Conservation (phyloP, 2,113 vertebrate genomes). For the Heteronetta atricapilla region DNA sequence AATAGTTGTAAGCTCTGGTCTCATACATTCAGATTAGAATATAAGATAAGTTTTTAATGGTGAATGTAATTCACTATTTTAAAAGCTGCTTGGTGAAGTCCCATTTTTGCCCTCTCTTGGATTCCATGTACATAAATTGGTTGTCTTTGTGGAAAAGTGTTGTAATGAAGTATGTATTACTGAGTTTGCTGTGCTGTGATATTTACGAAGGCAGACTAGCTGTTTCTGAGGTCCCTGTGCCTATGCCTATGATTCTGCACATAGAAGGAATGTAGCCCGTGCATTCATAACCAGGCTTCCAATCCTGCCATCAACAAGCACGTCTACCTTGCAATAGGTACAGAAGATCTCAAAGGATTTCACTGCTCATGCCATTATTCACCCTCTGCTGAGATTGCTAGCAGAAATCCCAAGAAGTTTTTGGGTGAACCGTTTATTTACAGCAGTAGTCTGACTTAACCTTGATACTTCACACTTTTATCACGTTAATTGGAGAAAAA, state of each 20-base stretch:
- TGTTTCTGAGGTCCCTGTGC: neutral
- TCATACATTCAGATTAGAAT: neutral
- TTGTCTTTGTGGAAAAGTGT: neutral
- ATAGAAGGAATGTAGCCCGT: neutral
- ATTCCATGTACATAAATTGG: neutral
- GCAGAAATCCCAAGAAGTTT: neutral
- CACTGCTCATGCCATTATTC: neutral
- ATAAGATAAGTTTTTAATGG: neutral
- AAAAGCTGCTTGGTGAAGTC: neutral
- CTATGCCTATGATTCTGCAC: neutral
- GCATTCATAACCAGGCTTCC: neutral
- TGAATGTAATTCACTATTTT: neutral
- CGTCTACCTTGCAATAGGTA: neutral
- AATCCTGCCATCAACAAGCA: neutral
- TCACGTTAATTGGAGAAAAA: neutral
- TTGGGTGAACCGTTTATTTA: neutral
- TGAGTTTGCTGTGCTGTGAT: neutral
- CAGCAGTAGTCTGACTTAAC: neutral
- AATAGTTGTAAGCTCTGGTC: neutral
- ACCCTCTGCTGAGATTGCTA: neutral
- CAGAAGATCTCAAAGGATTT: neutral
- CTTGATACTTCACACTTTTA: neutral
- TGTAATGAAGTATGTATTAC: neutral
- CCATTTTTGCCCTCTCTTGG: neutral
- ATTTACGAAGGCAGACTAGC: neutral